A percentile compares a stretch with the other conserved stretches of the same genome.
Evolutionary conservation across 53 echinoderm and acorn worm species (phyloP).

Genomic region (Henricia sp.): DNA sequence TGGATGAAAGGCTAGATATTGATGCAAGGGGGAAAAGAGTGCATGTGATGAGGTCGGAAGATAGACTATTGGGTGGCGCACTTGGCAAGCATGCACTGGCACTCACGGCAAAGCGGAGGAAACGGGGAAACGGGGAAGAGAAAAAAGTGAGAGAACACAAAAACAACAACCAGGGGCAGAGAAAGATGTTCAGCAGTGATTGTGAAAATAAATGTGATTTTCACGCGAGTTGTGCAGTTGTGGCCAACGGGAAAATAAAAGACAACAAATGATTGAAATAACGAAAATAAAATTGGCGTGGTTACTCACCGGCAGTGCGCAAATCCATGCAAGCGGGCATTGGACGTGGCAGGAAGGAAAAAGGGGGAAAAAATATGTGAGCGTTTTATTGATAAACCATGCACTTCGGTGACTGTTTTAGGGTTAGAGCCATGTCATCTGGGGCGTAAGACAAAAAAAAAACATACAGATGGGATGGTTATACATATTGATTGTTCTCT

Average conservation of each 20-base stretch:
- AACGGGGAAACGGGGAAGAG: too few species aligned
- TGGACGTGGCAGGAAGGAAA: conserved; percentile 74
- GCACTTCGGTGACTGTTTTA: conserved; percentile 10
- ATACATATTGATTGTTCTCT: conserved; percentile 1
- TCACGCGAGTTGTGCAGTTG: background rate
- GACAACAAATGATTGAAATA: background rate
- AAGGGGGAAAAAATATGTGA: conserved; percentile 70
- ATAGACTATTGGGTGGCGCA: conserved; percentile 7
- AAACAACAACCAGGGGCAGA: background rate
- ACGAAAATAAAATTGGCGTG: conserved; percentile 43
- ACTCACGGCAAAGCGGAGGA: background rate
- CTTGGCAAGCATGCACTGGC: conserved; percentile 9
- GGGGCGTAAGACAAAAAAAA: background rate
- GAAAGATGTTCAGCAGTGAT: background rate
- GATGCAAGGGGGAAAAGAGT: background rate
- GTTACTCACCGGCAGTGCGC: conserved; percentile 93
- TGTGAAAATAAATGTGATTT: background rate
- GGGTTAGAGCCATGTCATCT: background rate
- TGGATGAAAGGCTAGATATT: too few species aligned
- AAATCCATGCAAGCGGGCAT: conserved; percentile 96
- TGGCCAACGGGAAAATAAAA: background rate
- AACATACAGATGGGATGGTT: background rate
- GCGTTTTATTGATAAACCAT: conserved; percentile 43
- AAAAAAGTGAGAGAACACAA: background rate
- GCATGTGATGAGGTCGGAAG: background rate